Percentiles rank a stretch among this genome's conserved stretches.
These are phyloP conservation scores for Xanthorhoe spadicearia DNA, from an alignment of 2,888 invertebrate species.

Conservation along the genomic window DNA sequence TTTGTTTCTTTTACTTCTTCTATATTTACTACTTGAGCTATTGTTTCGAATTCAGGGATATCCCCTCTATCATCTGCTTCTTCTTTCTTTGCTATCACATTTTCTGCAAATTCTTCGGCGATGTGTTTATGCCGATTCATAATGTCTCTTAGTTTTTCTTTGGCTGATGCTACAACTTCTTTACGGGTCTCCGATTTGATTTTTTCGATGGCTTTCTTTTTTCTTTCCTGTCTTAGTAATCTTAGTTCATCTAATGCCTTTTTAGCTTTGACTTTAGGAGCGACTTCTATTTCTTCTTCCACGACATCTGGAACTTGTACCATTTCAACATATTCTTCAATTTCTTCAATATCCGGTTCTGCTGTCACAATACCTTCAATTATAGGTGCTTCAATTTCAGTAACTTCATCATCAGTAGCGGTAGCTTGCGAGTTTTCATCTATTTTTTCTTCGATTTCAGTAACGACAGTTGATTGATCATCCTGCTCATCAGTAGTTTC, in stretches of 20 bases:
- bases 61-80: conserved; percentile 65
- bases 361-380: conserved; percentile 15
- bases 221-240: conserved; percentile 66
- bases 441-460: conserved; percentile 20
- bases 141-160: conserved; percentile 79
- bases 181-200: conserved; percentile 78
- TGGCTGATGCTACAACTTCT: conserved; percentile 79
- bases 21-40: conserved; percentile 41
- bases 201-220: conserved; percentile 75
- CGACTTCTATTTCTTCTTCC: conserved; percentile 29
- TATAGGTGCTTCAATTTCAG: conserved; percentile 21
- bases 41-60: conserved; percentile 60
- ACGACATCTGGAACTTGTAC: conserved; percentile 19
- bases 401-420: conserved; percentile 31
- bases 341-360: conserved; percentile 19
- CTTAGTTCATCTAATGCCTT: conserved; percentile 67
- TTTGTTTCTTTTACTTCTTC: conserved; percentile 39
- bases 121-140: conserved; percentile 80
- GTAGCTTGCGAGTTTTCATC: conserved; percentile 9
- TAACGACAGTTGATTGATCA: conserved; percentile 7
- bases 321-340: conserved; percentile 25
- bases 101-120: conserved; percentile 67
- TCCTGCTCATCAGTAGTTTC: conserved; percentile 35
- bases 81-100: conserved; percentile 49
- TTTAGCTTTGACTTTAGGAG: conserved; percentile 57